Evolutionary conservation across 2,113 vertebrate species (phyloP).

Genomic region (Rhinogobius similis): DNA sequence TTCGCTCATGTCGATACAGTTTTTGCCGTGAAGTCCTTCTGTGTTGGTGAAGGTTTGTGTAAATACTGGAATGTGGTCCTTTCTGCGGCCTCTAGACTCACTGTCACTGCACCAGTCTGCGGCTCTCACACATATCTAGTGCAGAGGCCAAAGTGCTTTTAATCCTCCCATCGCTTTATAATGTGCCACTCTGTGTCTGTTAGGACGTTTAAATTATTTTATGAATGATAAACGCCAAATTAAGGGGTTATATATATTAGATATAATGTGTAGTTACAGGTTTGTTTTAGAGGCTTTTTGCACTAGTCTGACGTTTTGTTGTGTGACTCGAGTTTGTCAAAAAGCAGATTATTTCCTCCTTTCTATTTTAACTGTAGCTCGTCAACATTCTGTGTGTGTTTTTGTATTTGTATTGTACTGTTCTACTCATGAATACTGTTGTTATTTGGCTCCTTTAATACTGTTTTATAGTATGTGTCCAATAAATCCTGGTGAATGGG

Average conservation of each 20-base stretch:
- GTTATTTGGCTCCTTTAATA: constrained; percentile 85
- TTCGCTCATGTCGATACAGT: not conserved
- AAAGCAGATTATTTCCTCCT: constrained; percentile 73
- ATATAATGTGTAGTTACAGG: constrained; percentile 77
- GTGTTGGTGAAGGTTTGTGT: constrained; percentile 70
- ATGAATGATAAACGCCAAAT: constrained; percentile 82
- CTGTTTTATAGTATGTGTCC: constrained; percentile 88
- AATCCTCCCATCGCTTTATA: constrained; percentile 76
- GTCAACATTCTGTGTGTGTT: constrained; percentile 77
- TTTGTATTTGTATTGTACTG: constrained; percentile 85
- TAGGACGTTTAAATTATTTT: constrained; percentile 80
- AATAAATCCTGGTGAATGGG: constrained; percentile 81
- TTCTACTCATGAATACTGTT: constrained; percentile 81
- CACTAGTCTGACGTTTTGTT: constrained; percentile 80
- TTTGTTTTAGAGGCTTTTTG: constrained; percentile 82
- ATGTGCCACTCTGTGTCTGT: constrained; percentile 80
- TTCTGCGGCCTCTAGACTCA: constrained; percentile 34
- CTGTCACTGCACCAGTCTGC: constrained; percentile 43
- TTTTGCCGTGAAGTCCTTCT: constrained; percentile 30
- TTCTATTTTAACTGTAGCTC: constrained; percentile 78
- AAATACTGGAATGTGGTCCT: constrained; percentile 74
- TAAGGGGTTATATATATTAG: constrained; percentile 82
- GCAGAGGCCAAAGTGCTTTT: constrained; percentile 79
- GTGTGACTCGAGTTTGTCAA: constrained; percentile 76
- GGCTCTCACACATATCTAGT: constrained; percentile 75